Evolutionary conservation across 2,797 vertebrate genomes (phyloP).

Genomic region (Acestrorhynchus altus): DNA sequence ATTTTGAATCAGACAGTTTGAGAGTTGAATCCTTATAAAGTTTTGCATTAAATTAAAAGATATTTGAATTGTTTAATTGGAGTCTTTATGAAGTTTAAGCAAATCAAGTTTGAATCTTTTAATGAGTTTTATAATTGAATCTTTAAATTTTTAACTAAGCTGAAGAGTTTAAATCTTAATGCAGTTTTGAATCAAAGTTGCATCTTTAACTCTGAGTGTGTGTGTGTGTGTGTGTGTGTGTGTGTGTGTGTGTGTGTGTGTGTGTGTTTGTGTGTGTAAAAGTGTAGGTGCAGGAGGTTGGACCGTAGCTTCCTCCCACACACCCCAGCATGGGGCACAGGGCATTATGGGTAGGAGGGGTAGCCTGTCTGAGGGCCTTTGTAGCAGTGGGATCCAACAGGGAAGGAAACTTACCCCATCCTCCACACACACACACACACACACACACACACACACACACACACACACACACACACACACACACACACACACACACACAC

Average conservation of each 20-base stretch:
- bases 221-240: slow-evolving; percentile 2
- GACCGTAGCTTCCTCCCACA: slow-evolving; percentile 68
- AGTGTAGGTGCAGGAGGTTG: slow-evolving; percentile 56
- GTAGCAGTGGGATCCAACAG: slow-evolving; percentile 84
- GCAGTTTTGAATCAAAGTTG: not conserved
- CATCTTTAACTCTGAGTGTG: not conserved
- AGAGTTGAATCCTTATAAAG: not conserved
- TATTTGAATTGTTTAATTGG: not conserved
- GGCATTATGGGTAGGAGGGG: slow-evolving; percentile 66
- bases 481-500: slow-evolving; percentile 67
- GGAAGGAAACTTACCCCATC: slow-evolving; percentile 75
- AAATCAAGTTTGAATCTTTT: not conserved
- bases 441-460: slow-evolving; percentile 63
- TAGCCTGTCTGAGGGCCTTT: slow-evolving; percentile 80
- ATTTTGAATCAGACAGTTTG: not conserved
- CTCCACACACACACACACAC: slow-evolving; percentile 65
- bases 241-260: not conserved
- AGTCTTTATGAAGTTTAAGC: not conserved
- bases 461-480: slow-evolving; percentile 66
- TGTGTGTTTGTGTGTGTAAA: slow-evolving; percentile 11
- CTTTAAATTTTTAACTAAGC: not conserved
- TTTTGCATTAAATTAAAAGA: not conserved
- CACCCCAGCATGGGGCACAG: slow-evolving; percentile 75
- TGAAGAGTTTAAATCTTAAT: not conserved
- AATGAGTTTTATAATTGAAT: too few relatives aligned